Base-by-base conservation (phyloP, 2,113 vertebrate species). In the Pseudolaguvia tuberculata region DNA sequence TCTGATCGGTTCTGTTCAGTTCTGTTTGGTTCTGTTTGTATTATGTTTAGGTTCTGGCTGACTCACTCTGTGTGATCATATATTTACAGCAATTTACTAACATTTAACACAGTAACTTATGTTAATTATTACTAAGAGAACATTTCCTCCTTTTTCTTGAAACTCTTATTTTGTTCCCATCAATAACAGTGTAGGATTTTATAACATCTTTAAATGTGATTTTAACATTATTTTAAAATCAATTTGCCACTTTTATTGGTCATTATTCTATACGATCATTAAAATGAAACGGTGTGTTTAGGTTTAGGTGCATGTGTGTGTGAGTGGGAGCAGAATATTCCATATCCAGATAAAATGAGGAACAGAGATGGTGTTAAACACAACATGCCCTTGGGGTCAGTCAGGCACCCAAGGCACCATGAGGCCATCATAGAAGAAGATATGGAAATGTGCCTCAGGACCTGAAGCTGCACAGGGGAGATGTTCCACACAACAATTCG, bases 401-500 rank as follows among this genome's bases (percentile, higher is more conserved):
- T 23, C 55, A 72, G 23, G 4, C 25, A 23, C 10, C 9, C 51
- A 39, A n/a, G 8, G 27, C 23, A 69, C 50, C 52, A 56, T 69
- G 51, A 66, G 57, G 52, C 72, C 50, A n/a, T 39, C 48, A 67
- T 63, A 47, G 7, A 57, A 27, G 61, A 5, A 35, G 56, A 63
- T 52, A 21, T 51, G 57, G 51, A 27, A 75, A 47, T 65, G 57
- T 73, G 71, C 73, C 70, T 77, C 29, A 29, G 35, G 62, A 56
- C 58, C 66, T 59, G 68, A 73, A 58, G 75, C 61, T 68, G 47
- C 62, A n/a, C 35, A 47, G 68, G 29, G 8, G 39, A 78, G 52
- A 53, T 25, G 10, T 1, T 42, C 50, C n/a, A 27, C 47, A 57
- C 62, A 77, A 48, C 68, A 57, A 39, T 71, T 57, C 58, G 62